Base-by-base conservation (phyloP, 1,140 invertebrate species). In the Lordiphosa stackelbergi region DNA sequence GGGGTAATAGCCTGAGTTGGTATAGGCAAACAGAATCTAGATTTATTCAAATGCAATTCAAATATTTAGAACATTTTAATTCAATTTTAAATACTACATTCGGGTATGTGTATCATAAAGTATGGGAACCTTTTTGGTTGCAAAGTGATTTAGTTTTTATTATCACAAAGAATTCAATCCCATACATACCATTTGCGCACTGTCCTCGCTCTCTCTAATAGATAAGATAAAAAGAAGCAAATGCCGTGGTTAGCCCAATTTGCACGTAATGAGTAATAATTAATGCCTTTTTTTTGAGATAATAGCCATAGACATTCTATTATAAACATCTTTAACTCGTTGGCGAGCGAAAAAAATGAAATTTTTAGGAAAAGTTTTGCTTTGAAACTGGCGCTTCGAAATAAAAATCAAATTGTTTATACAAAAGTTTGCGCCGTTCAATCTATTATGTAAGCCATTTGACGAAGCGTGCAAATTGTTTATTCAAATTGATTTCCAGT, bases 401-500 rank as follows among this genome's bases (percentile, higher is more conserved):
- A 62, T 66, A 66, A 66, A 57, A 68, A 37, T 53, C 35, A n/a
- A 66, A 68, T 66, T 59, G 59, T 54, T 45, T 41, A 48, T 55
- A 48, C 45, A 51, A 52, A 36, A 47, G 45, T 24, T 47, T 13
- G 36, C 51, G 53, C 19, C 12, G 43, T 38, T 51, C 16, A 31
- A 31, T 31, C 28, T 52, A 52, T 79, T 81, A 81, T 71, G 63
- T 71, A 79, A 79, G 48, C 74, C 56, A 45, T 54, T 79, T 66
- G 66, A 66, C 60, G 54, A 69, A 49, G 40, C 71, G 55, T 51
- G 48, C 55, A 75, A 79, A 79, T 71, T 75, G 71, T 81, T 79
- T 81, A 79, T 79, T 81, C 77, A 81, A 81, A 79, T 81, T 53
- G 55, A 74, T 70, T 52, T 52, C 43, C 46, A 58, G 49, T 52